phyloP scores from a whole-genome alignment of 64 coral and sea anemone species.

The Montipora efflorescens region DNA sequence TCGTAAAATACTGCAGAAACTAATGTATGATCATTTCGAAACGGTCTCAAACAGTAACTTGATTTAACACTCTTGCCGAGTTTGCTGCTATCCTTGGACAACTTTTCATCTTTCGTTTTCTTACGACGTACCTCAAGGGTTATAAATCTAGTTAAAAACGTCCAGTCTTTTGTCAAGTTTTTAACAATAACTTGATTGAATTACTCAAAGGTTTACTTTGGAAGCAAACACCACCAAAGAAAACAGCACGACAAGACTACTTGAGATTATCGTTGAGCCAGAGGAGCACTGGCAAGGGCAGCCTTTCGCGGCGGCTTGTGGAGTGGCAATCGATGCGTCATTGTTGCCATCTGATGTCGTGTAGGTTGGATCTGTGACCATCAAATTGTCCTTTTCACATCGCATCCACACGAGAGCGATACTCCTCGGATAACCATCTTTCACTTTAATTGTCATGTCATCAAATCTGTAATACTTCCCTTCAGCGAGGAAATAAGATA shows the following conservation, averaged over 20 bases:
- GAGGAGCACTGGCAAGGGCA: background rate
- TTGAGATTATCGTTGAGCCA: background rate
- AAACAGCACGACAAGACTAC: slow-evolving; percentile 26
- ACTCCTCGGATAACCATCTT: slow-evolving; percentile 50
- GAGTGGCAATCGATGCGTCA: too few species aligned
- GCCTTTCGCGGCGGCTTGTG: background rate
- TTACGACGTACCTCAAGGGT: too few species aligned
- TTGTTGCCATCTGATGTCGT: too few species aligned
- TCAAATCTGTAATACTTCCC: slow-evolving; percentile 65
- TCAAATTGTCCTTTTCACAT: slow-evolving; percentile 19
- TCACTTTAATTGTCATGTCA: slow-evolving; percentile 43
- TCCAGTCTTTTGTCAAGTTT: background rate
- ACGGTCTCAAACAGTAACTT: too few species aligned
- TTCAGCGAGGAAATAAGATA: slow-evolving; percentile 80
- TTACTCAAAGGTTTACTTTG: slow-evolving; percentile 20
- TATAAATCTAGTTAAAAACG: too few species aligned
- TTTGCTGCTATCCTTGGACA: too few species aligned
- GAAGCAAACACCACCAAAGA: background rate
- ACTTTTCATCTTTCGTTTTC: too few species aligned
- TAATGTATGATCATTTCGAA: too few species aligned
- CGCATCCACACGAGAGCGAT: slow-evolving; percentile 53
- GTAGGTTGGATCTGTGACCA: too few species aligned
- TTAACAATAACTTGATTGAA: background rate
- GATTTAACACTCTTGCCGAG: too few species aligned
- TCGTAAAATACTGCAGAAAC: too few species aligned